Evolutionary conservation across 2,113 vertebrate genomes (phyloP), one percentile per base, ranked within the genome.

Genomic region (Corythoichthys haematopterus): DNA sequence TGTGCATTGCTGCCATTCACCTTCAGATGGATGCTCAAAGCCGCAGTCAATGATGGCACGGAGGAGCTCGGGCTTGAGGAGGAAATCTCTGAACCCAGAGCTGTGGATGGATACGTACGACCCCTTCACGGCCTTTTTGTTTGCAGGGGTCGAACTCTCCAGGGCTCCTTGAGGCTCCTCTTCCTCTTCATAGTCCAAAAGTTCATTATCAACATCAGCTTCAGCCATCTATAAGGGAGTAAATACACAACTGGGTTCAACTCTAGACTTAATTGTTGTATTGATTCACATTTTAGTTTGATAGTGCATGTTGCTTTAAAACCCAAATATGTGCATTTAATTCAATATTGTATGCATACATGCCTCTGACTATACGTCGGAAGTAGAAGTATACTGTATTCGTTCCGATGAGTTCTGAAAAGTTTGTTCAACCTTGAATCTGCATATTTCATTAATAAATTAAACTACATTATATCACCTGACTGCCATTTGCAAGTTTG

Each of bases 41-140:
- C 94, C 94, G 52, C 94, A 95, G 86, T 95, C 94, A 10, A 95
- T 93, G 12, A 95, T 94, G 79, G 94, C 93, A 1, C 93, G 87
- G 47, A 95, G 93, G 20, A 95, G 91, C 84, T 95, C 94, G 0
- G 94, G 94, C 76, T 94, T 95, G 67, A 95, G 90, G 72, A 95
- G 88, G 43, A 95, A 95, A 79, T 95, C 94, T 47, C 94, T 90
- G 88, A 95, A 95, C 51, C 94, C 94, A 0, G 94, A 95, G 88
- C 94, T 95, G 87, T 95, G 94, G 83, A 95, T 95, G 85, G 94
- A 95, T 9, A 95, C 94, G 0, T 94, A 95, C 59, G 94, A 95
- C 0, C 94, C 94, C 83, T 95, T 95, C 84, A 95, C 90, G 15
- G 95, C 94, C 81, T 95, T 95, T 84, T 94, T 94, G 15, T 88